These are phyloP conservation scores for Tringa solitaria DNA, from an alignment of 2,113 vertebrate species.

Conservation along the genomic window DNA sequence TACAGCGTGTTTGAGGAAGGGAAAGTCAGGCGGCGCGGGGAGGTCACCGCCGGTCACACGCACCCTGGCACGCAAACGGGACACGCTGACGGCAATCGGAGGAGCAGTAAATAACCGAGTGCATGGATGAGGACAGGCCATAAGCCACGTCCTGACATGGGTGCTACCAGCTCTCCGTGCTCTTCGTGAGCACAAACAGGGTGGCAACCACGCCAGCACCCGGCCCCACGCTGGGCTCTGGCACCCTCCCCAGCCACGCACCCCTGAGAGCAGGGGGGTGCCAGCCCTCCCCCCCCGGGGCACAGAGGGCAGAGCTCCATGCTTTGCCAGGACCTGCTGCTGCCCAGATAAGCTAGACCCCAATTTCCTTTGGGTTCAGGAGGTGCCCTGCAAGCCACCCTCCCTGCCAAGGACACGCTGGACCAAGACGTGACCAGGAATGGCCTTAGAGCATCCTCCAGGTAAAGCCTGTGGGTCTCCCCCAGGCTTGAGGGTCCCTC, in stretches of 20 bases:
- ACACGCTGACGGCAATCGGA: neutral
- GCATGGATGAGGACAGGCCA: neutral
- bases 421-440: fast-evolving
- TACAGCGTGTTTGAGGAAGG: neutral
- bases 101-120: neutral
- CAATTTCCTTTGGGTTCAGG: fast-evolving
- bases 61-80: fast-evolving
- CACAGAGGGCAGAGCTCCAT: fast-evolving
- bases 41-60: neutral
- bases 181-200: fast-evolving
- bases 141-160: neutral
- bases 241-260: neutral
- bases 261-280: fast-evolving
- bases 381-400: neutral
- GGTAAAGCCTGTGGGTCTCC: too few relatives aligned
- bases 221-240: neutral
- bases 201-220: fast-evolving
- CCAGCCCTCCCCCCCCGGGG: neutral
- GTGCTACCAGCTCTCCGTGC: neutral
- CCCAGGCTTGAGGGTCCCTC: neutral
- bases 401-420: neutral
- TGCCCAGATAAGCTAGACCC: fast-evolving
- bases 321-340: neutral
- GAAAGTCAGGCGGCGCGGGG: fast-evolving
- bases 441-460: neutral